Evolutionary conservation across 1,140 invertebrate species (phyloP), one percentile per base, ranked within the genome.

Genomic region (Drosophila sturtevanti): DNA sequence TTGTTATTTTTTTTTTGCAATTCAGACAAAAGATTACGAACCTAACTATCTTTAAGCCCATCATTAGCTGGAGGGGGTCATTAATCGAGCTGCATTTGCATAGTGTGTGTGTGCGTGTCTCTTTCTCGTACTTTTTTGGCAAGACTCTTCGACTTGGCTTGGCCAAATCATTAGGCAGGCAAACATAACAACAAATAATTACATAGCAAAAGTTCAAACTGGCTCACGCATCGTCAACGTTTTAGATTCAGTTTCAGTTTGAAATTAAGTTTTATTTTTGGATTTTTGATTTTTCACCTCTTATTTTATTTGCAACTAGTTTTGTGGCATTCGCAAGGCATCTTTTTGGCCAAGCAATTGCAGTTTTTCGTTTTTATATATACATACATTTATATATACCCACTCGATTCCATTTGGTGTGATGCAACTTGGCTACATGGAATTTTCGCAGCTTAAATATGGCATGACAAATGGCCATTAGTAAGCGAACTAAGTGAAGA

Each of bases 31-130:
- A 38, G 59, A 41, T 27, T 68, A 59, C 73, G 86, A 86, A 86
- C 68, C 76, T 76, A 24, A 64, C 64, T 70, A 73, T 69, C 55
- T 64, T 78, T 87, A 75, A 79, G 70, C 68, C 75, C 74, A 55
- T 48, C 41, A 48, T 48, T 48, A 48, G 41, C 41, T 48, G 41
- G 41, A 48, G 41, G 81, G 21, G 48, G 35, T 64, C 82, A 87
- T 86, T 56, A 87, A 87, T 87, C 78, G 81, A 75, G 64, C 70
- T 79, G 74, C 78, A 86, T 81, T 85, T 85, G 82, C 81, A 81
- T 48, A 48, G 41, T 48, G 16, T 48, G 41, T 21, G 16, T 14
- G 41, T 48, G 16, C 21, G 41, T 48, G 18, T 48, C 7, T 16
- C 10, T 10, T 41, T 81, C 34, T 14, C 9, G 10, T 22, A 59